phyloP scores from a whole-genome alignment of 2,888 invertebrate genomes.

The Cataglyphis albicans region DNA sequence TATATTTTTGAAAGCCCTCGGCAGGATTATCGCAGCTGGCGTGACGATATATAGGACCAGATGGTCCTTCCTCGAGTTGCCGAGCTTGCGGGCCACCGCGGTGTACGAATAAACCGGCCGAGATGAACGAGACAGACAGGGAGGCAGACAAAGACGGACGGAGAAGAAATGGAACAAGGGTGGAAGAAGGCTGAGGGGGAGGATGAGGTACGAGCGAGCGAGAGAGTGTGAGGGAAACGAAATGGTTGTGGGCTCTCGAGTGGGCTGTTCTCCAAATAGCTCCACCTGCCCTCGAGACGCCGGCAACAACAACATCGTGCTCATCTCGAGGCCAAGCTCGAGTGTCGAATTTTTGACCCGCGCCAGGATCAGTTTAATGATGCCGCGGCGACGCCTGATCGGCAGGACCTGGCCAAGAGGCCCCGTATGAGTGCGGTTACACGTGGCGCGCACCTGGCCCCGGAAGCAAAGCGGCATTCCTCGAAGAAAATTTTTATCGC shows the following conservation, averaged over 20 bases:
- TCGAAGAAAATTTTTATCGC: slow-evolving; percentile 52
- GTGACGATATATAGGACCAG: slow-evolving; percentile 72
- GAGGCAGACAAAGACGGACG: slow-evolving; percentile 8
- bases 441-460: slow-evolving; percentile 66
- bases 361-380: slow-evolving; percentile 55
- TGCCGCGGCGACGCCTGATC: slow-evolving; percentile 64
- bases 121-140: slow-evolving; percentile 33
- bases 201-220: slow-evolving; percentile 36
- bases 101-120: slow-evolving; percentile 48
- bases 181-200: slow-evolving; percentile 54
- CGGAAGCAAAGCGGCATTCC: slow-evolving; percentile 60
- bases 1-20: slow-evolving; percentile 67
- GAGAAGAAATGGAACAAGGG: slow-evolving; percentile 43
- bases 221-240: slow-evolving; percentile 61
- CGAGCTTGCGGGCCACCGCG: slow-evolving; percentile 61
- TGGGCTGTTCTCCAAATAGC: slow-evolving; percentile 84
- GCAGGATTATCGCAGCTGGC: slow-evolving; percentile 75
- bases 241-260: slow-evolving; percentile 74
- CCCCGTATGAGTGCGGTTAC: slow-evolving; percentile 46
- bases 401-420: slow-evolving; percentile 25
- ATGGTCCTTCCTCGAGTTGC: slow-evolving; percentile 69
- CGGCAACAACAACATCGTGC: slow-evolving; percentile 64
- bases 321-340: slow-evolving; percentile 66
- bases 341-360: slow-evolving; percentile 67
- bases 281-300: slow-evolving; percentile 81